Base-by-base conservation (phyloP, 2,888 invertebrate species). In the Pardosa pseudoannulata region DNA sequence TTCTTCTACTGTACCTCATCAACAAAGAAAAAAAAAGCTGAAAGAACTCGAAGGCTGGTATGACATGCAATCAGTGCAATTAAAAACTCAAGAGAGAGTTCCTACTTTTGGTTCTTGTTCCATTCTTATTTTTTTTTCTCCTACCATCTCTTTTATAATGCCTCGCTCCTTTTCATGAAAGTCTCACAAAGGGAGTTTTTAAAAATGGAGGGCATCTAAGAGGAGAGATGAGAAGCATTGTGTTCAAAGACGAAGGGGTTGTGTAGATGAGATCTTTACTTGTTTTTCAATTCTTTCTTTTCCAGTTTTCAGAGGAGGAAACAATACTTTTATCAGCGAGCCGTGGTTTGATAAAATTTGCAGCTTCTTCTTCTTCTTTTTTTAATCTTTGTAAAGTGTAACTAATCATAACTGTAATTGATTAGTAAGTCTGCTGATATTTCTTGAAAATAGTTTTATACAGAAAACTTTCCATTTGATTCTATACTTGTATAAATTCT, bases 111-210 rank as follows among this genome's bases (percentile, higher is more conserved):
- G n/a, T n/a, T n/a, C n/a, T n/a, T n/a, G n/a, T n/a, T n/a, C n/a
- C 36, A 46, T 46, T 46, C 46, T 46, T 16, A 16, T 46, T 46
- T 67, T 27, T 46, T 67, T 76, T 78, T 68, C 50, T 36, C n/a
- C 16, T 70, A 71, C 36, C 36, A 9, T 32, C 23, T 9, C 23
- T 27, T 46, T 13, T 32, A 31, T 16, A 23, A 11, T 78, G 32
- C 32, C 39, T 56, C 31, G 27, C 65, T 16, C 46, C 72, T 73
- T 46, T 72, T 73, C 72, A 72, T 64, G 64, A 72, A 36, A 64
- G 41, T 65, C 65, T 73, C 46, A 27, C 32, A 73, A 39, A n/a
- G 68, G 68, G 41, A 56, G 68, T 56, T 36, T 39, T 16, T 36
- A 41, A 41, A 64, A 31, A 46, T 41, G 13, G n/a, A n/a, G n/a